A percentile compares a stretch with the other conserved stretches of the same genome.
phyloP scores from a whole-genome alignment of 2,113 vertebrate species.

The Halichoeres trimaculatus region DNA sequence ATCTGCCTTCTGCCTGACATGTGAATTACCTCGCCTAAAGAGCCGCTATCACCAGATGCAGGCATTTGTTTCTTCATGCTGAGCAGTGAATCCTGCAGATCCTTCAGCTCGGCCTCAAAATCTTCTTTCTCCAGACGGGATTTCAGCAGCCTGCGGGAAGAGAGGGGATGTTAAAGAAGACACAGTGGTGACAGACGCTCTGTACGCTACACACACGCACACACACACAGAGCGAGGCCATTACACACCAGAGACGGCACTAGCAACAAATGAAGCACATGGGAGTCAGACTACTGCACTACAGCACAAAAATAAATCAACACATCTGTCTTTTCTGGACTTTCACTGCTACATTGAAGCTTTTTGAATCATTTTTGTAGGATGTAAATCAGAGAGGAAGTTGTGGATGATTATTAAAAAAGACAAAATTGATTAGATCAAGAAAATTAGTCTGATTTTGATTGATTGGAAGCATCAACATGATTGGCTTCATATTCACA shows the following conservation, averaged over 20 bases:
- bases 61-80: constrained; percentile 76
- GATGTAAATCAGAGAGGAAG: neutral
- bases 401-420: constrained; percentile 3
- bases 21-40: constrained; percentile 68
- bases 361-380: neutral
- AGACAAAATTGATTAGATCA: neutral
- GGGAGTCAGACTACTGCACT: neutral
- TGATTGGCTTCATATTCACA: constrained; percentile 26
- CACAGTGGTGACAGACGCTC: neutral
- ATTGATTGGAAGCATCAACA: neutral
- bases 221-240: constrained; percentile 23
- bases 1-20: constrained; percentile 27
- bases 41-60: constrained; percentile 60
- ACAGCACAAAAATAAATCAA: neutral
- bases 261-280: constrained; percentile 28
- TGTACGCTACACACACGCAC: constrained; percentile 8
- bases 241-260: constrained; percentile 16
- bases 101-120: constrained; percentile 85
- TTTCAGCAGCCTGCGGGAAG: constrained; percentile 85
- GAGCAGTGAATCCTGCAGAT: constrained; percentile 78
- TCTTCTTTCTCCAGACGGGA: constrained; percentile 88
- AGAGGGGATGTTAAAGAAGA: constrained; percentile 8
- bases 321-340: neutral
- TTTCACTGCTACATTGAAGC: neutral
- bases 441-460: neutral